Base-by-base conservation (phyloP, 2,888 invertebrate genomes). In the Cerastis rubricosa region DNA sequence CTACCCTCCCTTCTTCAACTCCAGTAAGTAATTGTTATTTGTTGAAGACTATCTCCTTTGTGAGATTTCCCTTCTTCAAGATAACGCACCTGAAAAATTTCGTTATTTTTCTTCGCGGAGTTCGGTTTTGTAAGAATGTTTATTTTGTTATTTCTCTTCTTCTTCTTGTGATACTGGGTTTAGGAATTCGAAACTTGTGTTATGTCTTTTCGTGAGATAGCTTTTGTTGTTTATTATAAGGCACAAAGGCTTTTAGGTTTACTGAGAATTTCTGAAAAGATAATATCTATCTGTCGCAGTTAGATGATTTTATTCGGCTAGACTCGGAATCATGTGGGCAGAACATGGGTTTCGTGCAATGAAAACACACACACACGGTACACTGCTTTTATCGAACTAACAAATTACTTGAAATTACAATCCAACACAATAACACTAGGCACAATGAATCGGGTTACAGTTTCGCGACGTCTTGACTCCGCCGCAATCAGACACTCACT, bases 11-110 rank as follows among this genome's bases (percentile, higher is more conserved):
- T 87, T 89, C 89, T 89, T 89, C 89, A 84, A 88, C 87, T 88
- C 73, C 83, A 88, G 86, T 89, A 88, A 91, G 89, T 91, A 89
- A 91, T 92, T 91, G 90, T 91, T 90, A 90, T 91, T 91, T 90
- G 88, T 87, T 84, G 78, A 82, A 83, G 87, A 88, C 88, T 88
- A 90, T 90, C 87, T 90, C 85, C 87, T 87, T 86, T 87, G 84
- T 85, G 80, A 87, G 85, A 88, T 88, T 89, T 87, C 86, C 81
- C 86, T 85, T 87, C 86, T 79, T n/a, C 84, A 68, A 89, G 90
- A 88, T 89, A 91, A 89, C 86, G 78, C 81, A 88, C 86, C 88
- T 90, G 89, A 90, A 89, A 90, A 85, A 90, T 88, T 84, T 86
- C 83, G 76, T 87, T 88, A 87, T 86, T 87, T 83, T 83, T 85